Evolutionary conservation across 2,113 vertebrate genomes (phyloP).

Genomic region (Oreochromis niloticus): DNA sequence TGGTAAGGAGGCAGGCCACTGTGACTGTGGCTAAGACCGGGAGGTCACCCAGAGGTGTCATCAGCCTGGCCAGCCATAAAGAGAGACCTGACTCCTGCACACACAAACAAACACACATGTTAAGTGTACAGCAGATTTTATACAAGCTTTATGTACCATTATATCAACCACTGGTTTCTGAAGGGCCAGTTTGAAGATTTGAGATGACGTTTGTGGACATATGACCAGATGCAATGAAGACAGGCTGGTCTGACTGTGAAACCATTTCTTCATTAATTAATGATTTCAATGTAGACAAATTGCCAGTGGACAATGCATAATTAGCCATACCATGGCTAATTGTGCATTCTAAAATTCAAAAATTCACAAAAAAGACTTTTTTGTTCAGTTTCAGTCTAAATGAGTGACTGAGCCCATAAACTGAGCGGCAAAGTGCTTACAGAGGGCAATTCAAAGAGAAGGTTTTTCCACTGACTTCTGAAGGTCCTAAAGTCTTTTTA

Average conservation of each 20-base stretch:
- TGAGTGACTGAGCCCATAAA: not conserved
- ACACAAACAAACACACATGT: not conserved
- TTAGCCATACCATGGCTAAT: rapidly evolving
- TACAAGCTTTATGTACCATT: not conserved
- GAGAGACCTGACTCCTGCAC: conserved; percentile 83
- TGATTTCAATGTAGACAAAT: not conserved
- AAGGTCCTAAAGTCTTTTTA: not conserved
- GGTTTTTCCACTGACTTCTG: not conserved
- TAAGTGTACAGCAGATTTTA: not conserved
- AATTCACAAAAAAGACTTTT: not conserved
- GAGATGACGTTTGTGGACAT: not conserved
- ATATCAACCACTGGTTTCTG: not conserved
- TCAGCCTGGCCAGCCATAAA: conserved; percentile 80
- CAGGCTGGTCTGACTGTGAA: not conserved
- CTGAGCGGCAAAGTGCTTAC: not conserved
- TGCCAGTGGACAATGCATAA: rapidly evolving
- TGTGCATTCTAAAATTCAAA: not conserved
- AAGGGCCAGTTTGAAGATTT: not conserved
- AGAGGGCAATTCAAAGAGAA: not conserved
- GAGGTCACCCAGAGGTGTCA: conserved; percentile 81
- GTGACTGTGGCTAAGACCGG: conserved; percentile 77
- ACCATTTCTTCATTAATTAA: not conserved
- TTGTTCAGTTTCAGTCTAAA: not conserved
- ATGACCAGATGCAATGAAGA: not conserved
- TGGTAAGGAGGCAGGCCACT: conserved; percentile 84